Base-by-base conservation (phyloP, 37 sponge, comb jelly and placozoan species). In the Cladorhizidae sp. region DNA sequence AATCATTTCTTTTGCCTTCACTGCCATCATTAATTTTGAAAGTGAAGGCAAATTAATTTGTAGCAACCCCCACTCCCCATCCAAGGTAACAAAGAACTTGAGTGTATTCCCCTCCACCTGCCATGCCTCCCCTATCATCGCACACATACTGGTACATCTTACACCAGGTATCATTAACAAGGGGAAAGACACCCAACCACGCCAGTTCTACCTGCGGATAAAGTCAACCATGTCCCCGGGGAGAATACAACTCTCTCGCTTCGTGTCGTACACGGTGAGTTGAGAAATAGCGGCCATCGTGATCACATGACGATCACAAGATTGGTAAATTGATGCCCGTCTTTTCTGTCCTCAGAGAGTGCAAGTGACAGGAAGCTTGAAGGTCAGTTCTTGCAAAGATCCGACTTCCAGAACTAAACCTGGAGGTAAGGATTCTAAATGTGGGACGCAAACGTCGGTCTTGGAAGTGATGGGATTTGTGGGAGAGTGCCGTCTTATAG, bases 401-500 rank as follows among this genome's bases (percentile, higher is more conserved):
- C n/a, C 23, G 2, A 9, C 39, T 39, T 9, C 40, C 22, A 37
- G 12, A 37, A 29, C 57, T 3, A 9, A 9, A 21, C 25, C 62
- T 62, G 77, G 23, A 26, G 9, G 49, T 45, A 42, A 64, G 11
- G 51, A 78, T 25, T 1, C 23, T 28, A 29, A 26, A 65, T 40
- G 39, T 73, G 65, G 56, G 59, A 26, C 17, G 38, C 55, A 54
- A 37, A 78, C 70, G 56, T 37, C 22, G 20, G 81, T 80, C 54
- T 31, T 31, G n/a, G 37, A 65, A 36, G 85, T 83, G 3, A 26
- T 89, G 0, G 90, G 90, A 31, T 72, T 90, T 18, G 64, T 90
- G n/a, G 90, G 70, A 0, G 90, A 90, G 58, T 90, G 90, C 62
- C 67, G 78, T 7, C 72, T 61, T 14, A 90, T 90, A 28, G 86